Evolutionary conservation across 2,113 vertebrate genomes (phyloP).

Genomic region (Emydocephalus ijimae): DNA sequence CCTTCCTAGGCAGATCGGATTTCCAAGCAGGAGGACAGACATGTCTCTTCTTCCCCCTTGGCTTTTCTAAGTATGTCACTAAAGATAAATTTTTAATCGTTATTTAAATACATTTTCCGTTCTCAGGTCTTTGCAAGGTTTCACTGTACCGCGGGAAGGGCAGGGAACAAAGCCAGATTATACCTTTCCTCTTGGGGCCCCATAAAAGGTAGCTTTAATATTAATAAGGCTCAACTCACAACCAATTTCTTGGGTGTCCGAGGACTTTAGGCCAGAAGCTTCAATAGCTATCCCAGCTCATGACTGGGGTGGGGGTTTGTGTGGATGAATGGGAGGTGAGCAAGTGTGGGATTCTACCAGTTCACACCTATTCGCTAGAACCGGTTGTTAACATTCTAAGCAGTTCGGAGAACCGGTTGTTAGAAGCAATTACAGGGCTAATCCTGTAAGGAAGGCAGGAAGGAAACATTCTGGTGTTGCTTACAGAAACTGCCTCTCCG

Average conservation of each 20-base stretch:
- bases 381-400: too few species aligned
- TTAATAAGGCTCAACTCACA: neutral
- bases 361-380: too few species aligned
- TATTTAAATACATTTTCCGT: conserved; percentile 50
- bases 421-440: too few species aligned
- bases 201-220: neutral
- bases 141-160: accelerated
- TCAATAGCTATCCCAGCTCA: neutral
- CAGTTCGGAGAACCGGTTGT: too few species aligned
- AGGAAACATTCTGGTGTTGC: too few species aligned
- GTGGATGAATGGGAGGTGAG: too few species aligned
- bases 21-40: neutral
- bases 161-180: neutral
- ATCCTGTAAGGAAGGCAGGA: too few species aligned
- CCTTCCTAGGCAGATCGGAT: neutral
- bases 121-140: neutral
- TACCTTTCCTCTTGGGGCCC: neutral
- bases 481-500: too few species aligned
- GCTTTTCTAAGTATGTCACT: neutral
- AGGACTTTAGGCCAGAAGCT: too few species aligned
- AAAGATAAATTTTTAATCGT: conserved; percentile 36
- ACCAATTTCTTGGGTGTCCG: neutral
- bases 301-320: neutral
- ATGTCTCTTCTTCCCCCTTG: neutral
- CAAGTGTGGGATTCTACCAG: too few species aligned